Percentiles rank a stretch among this genome's conserved stretches.
phyloP scores from a whole-genome alignment of 2,113 vertebrate species.

The Alethe diademata region DNA sequence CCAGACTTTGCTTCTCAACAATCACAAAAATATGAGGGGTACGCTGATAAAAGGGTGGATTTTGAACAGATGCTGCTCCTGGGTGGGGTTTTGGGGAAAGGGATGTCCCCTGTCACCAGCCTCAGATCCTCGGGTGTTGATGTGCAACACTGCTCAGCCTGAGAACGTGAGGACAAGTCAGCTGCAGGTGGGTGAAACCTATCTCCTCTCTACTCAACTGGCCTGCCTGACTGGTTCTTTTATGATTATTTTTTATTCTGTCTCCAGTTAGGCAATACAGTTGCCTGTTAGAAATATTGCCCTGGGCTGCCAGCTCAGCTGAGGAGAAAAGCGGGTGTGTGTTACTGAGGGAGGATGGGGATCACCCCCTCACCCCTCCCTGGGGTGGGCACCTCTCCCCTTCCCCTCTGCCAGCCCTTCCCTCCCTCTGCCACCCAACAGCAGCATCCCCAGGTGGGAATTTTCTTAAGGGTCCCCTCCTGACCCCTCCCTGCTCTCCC shows the following conservation, averaged over 20 bases:
- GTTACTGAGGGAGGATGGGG: not conserved
- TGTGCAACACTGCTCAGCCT: not conserved
- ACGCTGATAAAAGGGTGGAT: not conserved
- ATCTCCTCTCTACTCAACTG: constrained; percentile 44
- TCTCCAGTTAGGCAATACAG: constrained; percentile 68
- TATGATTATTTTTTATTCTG: constrained; percentile 62
- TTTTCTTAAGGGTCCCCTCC: not conserved
- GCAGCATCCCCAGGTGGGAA: not conserved
- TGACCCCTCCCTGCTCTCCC: not conserved
- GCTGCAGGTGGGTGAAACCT: constrained; percentile 54
- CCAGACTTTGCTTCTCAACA: not conserved
- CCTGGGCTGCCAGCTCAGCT: constrained; percentile 62
- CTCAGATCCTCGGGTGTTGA: not conserved
- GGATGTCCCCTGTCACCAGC: not conserved
- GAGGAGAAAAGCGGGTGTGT: constrained; percentile 37
- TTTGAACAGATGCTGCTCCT: not conserved
- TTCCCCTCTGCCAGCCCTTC: not conserved
- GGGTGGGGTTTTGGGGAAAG: not conserved
- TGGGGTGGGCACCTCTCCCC: not conserved
- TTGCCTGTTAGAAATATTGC: constrained; percentile 58
- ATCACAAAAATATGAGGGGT: rapidly evolving
- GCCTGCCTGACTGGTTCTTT: constrained; percentile 65
- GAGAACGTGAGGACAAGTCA: constrained; percentile 36
- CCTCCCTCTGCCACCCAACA: rapidly evolving
- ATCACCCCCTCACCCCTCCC: not conserved